Evolutionary conservation across 2,888 invertebrate species (phyloP), one percentile per base, ranked within the genome.

Genomic region (Ormyrus nitidulus): DNA sequence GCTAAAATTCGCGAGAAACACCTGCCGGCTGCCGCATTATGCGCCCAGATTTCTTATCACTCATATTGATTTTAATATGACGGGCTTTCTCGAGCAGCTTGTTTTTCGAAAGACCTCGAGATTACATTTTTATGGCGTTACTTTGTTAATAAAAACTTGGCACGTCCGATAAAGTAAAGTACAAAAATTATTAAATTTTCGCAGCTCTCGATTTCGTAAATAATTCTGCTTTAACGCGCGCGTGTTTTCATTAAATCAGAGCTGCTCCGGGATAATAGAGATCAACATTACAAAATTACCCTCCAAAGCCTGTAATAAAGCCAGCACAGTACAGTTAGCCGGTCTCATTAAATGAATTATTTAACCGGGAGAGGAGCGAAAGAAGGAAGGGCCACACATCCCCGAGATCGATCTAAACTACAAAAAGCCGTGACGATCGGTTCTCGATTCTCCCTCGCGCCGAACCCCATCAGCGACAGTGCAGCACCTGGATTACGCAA

Each of bases 331-430:
- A 78, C 78, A 72, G 66, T 72, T 72, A 72, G 44, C 59, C 54
- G 48, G 51, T 61, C 78, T 61, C 66, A 34, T 78, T 61, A 66
- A 72, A 59, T 44, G 70, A 64, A 58, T 70, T 64, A 64, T 58
- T 58, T 13, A 54, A 62, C 19, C 19, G 48, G 61, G 61, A 65
- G 62, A 76, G 54, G 13, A 61, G 46, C 13, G 9, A 66, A 76
- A 56, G 48, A 19, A 62, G 13, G 53, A 6, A 8, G n/a, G 49
- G 5, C 6, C 54, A 11, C 9, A 5, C 19, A 19, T 19, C 19
- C 51, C n/a, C 49, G 48, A 77, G 77, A 80, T 77, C 48, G 69
- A 80, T 73, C 69, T 59, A 69, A 77, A 77, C 34, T 80, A 44
- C 56, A 75, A 80, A 73, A 80, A 77, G 69, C 73, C 72, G 61